phyloP scores from a whole-genome alignment of 64 coral and sea anemone genomes.

The Montipora sp. region DNA sequence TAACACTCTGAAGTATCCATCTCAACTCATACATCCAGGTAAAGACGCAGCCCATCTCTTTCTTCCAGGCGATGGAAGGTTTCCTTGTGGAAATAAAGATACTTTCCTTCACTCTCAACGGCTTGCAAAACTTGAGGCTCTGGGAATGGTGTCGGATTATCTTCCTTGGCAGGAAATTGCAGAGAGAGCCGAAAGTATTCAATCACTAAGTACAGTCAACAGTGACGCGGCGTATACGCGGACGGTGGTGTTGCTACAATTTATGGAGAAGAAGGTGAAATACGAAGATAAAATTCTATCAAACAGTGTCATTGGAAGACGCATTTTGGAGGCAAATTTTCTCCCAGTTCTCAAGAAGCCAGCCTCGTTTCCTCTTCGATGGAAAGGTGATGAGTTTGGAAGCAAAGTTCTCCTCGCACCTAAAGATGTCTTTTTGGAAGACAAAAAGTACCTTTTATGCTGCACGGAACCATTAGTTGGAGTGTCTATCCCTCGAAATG shows the following conservation, averaged over 20 bases:
- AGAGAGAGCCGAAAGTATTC: constrained; percentile 73
- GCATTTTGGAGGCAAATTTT: too few relatives aligned
- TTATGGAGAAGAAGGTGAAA: constrained; percentile 34
- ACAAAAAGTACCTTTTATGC: too few relatives aligned
- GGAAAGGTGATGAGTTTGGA: too few relatives aligned
- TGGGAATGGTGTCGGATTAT: constrained; percentile 75
- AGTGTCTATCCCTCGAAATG: too few relatives aligned
- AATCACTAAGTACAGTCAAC: not conserved
- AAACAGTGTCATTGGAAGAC: too few relatives aligned
- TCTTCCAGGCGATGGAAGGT: constrained; percentile 59
- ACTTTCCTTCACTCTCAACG: constrained; percentile 39
- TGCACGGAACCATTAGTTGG: too few relatives aligned
- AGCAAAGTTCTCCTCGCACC: too few relatives aligned
- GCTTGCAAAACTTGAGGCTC: constrained; percentile 41
- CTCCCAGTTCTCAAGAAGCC: too few relatives aligned
- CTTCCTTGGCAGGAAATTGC: constrained; percentile 60
- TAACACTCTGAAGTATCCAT: constrained; percentile 43
- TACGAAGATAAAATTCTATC: not conserved
- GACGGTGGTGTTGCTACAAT: constrained; percentile 22
- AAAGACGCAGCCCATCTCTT: constrained; percentile 42
- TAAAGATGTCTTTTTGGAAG: too few relatives aligned
- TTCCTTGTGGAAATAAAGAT: constrained; percentile 19
- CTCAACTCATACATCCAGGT: constrained; percentile 66
- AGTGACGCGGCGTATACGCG: not conserved
- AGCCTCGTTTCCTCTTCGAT: too few relatives aligned